Percentiles rank a stretch among this genome's conserved stretches.
These are phyloP conservation scores for Betta splendens DNA, from an alignment of 2,797 vertebrate genomes.

Conservation along the genomic window DNA sequence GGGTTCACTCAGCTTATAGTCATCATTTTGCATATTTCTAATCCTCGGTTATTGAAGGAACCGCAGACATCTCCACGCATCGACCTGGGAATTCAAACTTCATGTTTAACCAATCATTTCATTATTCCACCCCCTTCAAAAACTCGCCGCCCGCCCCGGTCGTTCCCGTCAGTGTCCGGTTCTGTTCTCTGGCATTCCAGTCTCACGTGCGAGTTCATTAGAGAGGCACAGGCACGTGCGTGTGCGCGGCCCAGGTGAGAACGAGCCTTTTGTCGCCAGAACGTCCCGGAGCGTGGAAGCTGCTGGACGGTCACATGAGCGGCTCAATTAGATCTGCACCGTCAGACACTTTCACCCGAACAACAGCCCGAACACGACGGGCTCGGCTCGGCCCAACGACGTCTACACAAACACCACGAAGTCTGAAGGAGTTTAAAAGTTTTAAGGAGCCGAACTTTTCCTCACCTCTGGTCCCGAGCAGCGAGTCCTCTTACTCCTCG, in stretches of 20 bases:
- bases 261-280: conserved; percentile 51
- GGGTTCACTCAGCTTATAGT: too few species aligned
- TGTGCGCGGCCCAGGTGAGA: conserved; percentile 41
- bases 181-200: too few species aligned
- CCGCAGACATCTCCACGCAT: too few species aligned
- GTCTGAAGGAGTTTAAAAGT: not conserved
- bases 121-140: too few species aligned
- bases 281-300: conserved; percentile 57
- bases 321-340: conserved; percentile 15
- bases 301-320: conserved; percentile 47
- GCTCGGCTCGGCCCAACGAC: not conserved
- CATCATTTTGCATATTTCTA: too few species aligned
- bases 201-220: too few species aligned
- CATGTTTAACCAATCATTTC: too few species aligned
- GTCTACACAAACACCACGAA: not conserved
- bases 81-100: too few species aligned
- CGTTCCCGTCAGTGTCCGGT: too few species aligned
- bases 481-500: conserved; percentile 15
- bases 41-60: too few species aligned
- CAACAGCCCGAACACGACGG: not conserved
- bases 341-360: conserved; percentile 28
- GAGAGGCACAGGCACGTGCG: too few species aligned
- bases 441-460: conserved; percentile 18
- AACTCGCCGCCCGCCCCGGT: too few species aligned
- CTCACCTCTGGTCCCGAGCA: conserved; percentile 55